Conservation (phyloP, 2,797 vertebrate species). For the Micrastur ruficollis region DNA sequence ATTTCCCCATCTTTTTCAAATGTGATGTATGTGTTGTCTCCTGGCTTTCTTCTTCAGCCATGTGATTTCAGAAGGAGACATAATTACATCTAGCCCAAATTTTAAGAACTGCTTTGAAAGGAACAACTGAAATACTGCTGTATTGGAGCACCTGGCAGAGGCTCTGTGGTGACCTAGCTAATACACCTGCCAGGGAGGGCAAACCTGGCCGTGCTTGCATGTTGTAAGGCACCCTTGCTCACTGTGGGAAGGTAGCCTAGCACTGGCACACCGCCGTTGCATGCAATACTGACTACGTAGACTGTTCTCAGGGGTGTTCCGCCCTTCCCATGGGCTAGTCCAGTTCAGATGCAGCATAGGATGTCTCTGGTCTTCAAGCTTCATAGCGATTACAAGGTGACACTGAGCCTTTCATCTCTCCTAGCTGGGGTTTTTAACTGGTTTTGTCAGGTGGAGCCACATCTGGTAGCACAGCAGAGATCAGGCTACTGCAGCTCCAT, state of each 20-base stretch:
- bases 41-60: neutral
- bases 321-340: neutral
- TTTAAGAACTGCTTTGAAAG: neutral
- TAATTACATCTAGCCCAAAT: neutral
- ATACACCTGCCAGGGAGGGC: neutral
- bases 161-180: neutral
- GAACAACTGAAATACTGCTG: neutral
- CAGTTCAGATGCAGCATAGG: neutral
- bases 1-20: neutral
- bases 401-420: neutral
- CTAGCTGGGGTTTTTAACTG: neutral
- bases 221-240: neutral
- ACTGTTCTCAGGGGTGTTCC: neutral
- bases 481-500: neutral
- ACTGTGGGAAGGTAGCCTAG: neutral
- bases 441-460: neutral
- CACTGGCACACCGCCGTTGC: neutral
- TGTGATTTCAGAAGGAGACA: neutral
- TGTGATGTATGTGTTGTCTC: neutral
- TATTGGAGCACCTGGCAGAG: neutral
- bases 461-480: neutral
- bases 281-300: neutral
- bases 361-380: neutral
- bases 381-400: neutral
- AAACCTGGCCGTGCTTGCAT: neutral